Evolutionary conservation across 2,888 invertebrate genomes (phyloP).

Genomic region (Agrochola circellaris): DNA sequence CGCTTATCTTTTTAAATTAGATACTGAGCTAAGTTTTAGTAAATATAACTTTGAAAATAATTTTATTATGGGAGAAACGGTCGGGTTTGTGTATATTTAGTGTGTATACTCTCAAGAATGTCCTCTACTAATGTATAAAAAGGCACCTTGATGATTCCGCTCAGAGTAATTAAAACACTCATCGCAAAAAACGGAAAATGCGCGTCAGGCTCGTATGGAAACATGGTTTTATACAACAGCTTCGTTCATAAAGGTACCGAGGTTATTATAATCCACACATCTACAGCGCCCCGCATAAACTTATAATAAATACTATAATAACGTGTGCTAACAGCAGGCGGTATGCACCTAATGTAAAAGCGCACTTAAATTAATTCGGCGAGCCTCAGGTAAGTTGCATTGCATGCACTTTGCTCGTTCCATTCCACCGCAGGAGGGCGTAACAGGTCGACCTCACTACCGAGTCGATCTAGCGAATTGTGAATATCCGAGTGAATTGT

Average conservation of each 20-base stretch:
- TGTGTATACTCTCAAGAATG: background rate
- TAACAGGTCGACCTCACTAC: constrained; percentile 83
- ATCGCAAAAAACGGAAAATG: background rate
- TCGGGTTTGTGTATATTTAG: constrained; percentile 1
- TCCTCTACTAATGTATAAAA: background rate
- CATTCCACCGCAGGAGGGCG: constrained; percentile 75
- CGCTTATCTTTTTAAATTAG: constrained; percentile 45
- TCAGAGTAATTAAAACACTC: background rate
- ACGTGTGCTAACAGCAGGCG: constrained; percentile 47
- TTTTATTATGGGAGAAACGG: background rate
- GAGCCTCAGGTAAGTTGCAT: constrained; percentile 71
- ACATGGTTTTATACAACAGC: background rate
- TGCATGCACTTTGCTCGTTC: constrained; percentile 83
- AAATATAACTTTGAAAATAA: constrained; percentile 36
- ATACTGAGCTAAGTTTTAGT: constrained; percentile 35
- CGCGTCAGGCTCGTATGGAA: background rate
- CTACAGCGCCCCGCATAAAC: constrained; percentile 7
- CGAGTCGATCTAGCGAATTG: constrained; percentile 75
- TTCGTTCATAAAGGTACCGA: background rate
- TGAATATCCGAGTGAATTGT: constrained; percentile 58
- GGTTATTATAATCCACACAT: constrained; percentile 2
- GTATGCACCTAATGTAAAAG: constrained; percentile 73
- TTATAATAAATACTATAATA: constrained; percentile 41
- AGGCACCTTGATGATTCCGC: background rate
- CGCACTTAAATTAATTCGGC: constrained; percentile 80